Evolutionary conservation across 1,140 invertebrate species (phyloP).

Genomic region (Drosophila pseudoobscura): DNA sequence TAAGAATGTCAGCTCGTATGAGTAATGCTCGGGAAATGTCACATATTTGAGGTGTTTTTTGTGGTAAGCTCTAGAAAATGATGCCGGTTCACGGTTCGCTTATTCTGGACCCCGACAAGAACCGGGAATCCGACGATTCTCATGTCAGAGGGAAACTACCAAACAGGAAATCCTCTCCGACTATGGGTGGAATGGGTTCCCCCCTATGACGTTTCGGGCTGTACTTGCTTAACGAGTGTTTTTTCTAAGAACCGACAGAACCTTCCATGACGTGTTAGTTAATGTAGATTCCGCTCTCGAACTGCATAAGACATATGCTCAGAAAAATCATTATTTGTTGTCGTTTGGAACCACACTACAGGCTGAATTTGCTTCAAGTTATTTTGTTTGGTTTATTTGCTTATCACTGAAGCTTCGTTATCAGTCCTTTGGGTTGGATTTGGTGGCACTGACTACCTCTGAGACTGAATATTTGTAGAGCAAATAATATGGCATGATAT

Average conservation of each 20-base stretch:
- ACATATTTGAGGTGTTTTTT: not conserved
- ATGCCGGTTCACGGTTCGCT: conserved; percentile 5
- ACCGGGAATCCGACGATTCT: not conserved
- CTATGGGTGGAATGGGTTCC: too few relatives aligned
- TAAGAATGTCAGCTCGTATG: conserved; percentile 10
- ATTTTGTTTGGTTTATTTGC: conserved; percentile 11
- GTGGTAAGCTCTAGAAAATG: not conserved
- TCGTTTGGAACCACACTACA: too few relatives aligned
- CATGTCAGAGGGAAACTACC: too few relatives aligned
- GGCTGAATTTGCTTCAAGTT: not conserved
- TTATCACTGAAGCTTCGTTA: conserved; percentile 26
- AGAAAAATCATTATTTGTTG: too few relatives aligned
- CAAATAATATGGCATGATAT: conserved; percentile 12
- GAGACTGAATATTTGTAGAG: conserved; percentile 23
- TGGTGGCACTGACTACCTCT: conserved; percentile 2
- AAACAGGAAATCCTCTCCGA: too few relatives aligned
- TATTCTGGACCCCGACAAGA: not conserved
- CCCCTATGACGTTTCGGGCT: too few relatives aligned
- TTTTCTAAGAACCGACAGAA: too few relatives aligned
- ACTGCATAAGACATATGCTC: too few relatives aligned
- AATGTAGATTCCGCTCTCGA: too few relatives aligned
- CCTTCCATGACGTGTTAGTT: too few relatives aligned
- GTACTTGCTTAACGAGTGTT: too few relatives aligned
- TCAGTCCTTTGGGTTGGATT: conserved; percentile 3
- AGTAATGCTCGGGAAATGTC: conserved; percentile 14